Evolutionary conservation across 2,888 invertebrate species (phyloP), one percentile per base, ranked within the genome.

Genomic region (Chalcis sispes): DNA sequence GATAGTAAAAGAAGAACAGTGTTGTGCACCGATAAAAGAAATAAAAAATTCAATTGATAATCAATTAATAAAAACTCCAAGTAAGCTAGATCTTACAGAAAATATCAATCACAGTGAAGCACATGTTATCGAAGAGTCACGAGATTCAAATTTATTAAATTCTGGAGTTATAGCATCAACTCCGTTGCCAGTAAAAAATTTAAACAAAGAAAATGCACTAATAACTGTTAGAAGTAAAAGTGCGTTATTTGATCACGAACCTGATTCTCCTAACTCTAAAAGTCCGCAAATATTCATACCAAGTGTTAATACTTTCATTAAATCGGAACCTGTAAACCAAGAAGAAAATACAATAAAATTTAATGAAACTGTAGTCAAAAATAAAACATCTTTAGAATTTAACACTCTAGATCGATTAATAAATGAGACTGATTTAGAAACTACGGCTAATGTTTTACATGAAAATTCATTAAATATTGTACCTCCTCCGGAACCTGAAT

Each of bases 401-500:
- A 18, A 52, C 29, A n/a, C 50, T 23, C 61, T 65, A 3, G 54
- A 61, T 1, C 20, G 36, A 7, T 54, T 2, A 4, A n/a, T 32
- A 20, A 32, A 13, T 13, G 50, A 50, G 2, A 50, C 54, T 2
- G 65, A 72, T 2, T 52, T 13, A 52, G 23, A 5, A 18, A 52
- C 4, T 13, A 32, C n/a, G 1, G 18, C 61, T 10, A 18, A 42
- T 25, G 1, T 23, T 70, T 18, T 58, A 10, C 59, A 40, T 10
- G 56, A 75, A 13, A 42, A 56, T 1, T 66, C 40, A 3, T 20
- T 62, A 4, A 67, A 72, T n/a, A 1, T 42, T 32, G 15, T 69
- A 50, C 64, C 61, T 0, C 36, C 8, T 2, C 58, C 42, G 20
- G 79, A 80, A 50, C 50, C 36, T 0, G 71, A 81, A 2, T 86